Evolutionary conservation across 2,113 vertebrate genomes (phyloP), one percentile per base, ranked within the genome.

Genomic region (Grantiella picta): DNA sequence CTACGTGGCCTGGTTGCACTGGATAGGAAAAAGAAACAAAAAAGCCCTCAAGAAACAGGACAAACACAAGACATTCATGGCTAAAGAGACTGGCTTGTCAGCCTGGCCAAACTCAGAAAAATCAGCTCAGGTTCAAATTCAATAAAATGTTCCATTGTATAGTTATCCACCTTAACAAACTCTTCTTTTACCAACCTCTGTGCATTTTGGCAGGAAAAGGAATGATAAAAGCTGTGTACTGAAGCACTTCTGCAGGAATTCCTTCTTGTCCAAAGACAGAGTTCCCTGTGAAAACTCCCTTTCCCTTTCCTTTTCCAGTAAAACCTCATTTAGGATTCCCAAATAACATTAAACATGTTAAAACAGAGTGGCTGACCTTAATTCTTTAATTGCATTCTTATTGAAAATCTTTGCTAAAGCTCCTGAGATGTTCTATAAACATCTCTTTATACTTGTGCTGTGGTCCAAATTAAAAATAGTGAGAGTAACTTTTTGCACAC

Each of bases 201-300:
- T 52, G 12, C 0, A 0, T 91, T 82, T 72, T 56, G 50, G 25
- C n/a, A 81, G 59, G 50, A 78, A 80, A 77, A 21, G 1, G 7
- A 70, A 50, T 24, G 15, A 86, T 38, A 52, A 78, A 95, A 68
- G 5, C 12, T 63, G 2, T 36, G 9, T 52, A 38, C 10, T 33
- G 33, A 38, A 83, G 40, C 3, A 42, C 5, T 53, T 18, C 31
- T 69, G 13, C 23, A 92, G 42, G 16, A 86, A 66, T 92, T 57
- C 5, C 31, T 20, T 66, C 21, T 70, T 21, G 9, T 47, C 21
- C 38, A 54, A 86, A 81, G 38, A 33, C 17, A 40, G 56, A 57
- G 6, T 13, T 72, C 35, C 28, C 23, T 0, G 0, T 61, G n/a
- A 27, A 42, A 80, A 73, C 2, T 33, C 5, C 5, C 5, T 35